Evolutionary conservation across 2,113 vertebrate species (phyloP).

Genomic region (Halcyon malimbica): DNA sequence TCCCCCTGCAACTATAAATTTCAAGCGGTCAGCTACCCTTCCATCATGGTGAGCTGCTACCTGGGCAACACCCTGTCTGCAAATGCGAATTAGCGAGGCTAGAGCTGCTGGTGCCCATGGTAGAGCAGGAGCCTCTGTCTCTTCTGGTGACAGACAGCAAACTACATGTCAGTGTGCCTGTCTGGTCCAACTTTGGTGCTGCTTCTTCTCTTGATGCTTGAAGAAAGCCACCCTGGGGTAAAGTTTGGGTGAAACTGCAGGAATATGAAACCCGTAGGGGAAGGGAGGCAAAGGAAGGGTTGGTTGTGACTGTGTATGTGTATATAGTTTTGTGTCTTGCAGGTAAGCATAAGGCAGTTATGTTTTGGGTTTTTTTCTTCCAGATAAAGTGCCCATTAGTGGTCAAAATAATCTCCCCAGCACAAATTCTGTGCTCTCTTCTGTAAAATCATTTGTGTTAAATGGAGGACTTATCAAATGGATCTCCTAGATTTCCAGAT

Average conservation of each 20-base stretch:
- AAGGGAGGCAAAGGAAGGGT: neutral
- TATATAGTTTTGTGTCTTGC: neutral
- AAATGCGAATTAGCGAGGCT: fast-evolving
- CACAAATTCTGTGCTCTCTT: neutral
- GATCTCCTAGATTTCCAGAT: neutral
- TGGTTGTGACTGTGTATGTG: neutral
- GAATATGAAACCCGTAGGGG: neutral
- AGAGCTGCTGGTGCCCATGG: neutral
- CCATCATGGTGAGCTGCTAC: neutral
- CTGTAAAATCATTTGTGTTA: neutral
- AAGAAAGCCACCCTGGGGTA: neutral
- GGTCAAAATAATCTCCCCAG: neutral
- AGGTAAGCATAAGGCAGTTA: neutral
- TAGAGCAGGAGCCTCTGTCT: neutral
- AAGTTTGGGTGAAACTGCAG: neutral
- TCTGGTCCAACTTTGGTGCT: neutral
- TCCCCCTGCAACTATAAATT: fast-evolving
- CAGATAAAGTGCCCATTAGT: neutral
- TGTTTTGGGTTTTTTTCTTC: neutral
- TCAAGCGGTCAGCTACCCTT: neutral
- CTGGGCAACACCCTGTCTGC: neutral
- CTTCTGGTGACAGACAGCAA: neutral
- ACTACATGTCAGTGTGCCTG: fast-evolving
- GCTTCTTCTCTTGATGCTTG: neutral
- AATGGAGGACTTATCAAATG: neutral